Conservation (phyloP, 2,113 vertebrate species). For the Tachysurus fulvidraco region DNA sequence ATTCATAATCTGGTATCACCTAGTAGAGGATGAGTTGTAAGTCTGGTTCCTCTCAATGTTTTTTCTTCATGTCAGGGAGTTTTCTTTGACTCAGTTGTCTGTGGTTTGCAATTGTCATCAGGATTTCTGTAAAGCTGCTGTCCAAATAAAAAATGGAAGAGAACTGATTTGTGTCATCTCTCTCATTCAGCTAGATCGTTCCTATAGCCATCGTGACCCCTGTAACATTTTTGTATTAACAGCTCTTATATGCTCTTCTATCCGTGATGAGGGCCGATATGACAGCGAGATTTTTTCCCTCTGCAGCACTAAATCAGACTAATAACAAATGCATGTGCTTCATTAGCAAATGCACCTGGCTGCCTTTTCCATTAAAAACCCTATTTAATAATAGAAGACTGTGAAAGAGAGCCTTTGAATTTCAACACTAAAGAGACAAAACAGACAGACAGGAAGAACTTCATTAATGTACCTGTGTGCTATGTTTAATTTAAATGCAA, state of each 20-base stretch:
- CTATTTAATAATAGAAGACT: neutral
- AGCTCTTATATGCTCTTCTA: neutral
- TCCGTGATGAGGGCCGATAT: neutral
- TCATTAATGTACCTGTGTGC: slow-evolving; percentile 35
- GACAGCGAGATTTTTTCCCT: neutral
- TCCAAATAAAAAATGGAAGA: neutral
- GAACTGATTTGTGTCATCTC: neutral
- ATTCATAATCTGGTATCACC: neutral
- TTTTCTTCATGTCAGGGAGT: neutral
- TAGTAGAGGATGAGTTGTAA: neutral
- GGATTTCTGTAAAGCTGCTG: neutral
- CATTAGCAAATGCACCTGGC: slow-evolving; percentile 17
- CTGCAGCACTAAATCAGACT: neutral
- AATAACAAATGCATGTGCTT: neutral
- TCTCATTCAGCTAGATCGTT: neutral
- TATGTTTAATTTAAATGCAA: slow-evolving; percentile 28
- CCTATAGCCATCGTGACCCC: neutral
- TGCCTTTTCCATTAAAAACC: slow-evolving; percentile 15
- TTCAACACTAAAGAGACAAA: neutral
- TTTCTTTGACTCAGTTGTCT: neutral
- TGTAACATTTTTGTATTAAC: neutral
- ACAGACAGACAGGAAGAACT: slow-evolving; percentile 12
- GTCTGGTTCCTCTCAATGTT: neutral
- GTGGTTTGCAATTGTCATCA: neutral
- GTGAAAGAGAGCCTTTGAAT: slow-evolving; percentile 22